Conservation (phyloP, 2,888 invertebrate species). For the Ophion ellenae region DNA sequence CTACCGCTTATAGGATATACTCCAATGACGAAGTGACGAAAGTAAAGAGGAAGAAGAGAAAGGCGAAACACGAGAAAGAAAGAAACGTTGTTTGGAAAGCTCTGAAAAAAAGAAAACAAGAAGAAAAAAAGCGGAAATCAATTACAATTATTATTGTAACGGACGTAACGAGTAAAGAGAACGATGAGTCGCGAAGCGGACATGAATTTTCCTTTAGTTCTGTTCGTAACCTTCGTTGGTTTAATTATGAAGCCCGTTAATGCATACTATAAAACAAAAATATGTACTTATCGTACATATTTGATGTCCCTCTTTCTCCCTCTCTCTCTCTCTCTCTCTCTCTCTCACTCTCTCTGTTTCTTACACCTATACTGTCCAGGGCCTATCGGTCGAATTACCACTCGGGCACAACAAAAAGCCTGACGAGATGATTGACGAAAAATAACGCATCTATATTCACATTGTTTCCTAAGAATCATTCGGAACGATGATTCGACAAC, state of each 20-base stretch:
- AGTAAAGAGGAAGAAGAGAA: conserved; percentile 9
- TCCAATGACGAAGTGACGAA: conserved; percentile 47
- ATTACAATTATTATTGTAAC: conserved; percentile 60
- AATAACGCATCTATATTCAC: conserved; percentile 1
- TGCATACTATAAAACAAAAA: neutral
- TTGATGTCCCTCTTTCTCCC: too few species aligned
- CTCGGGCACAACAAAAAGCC: conserved; percentile 59
- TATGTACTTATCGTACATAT: conserved; percentile 43
- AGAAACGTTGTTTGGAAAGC: conserved; percentile 18
- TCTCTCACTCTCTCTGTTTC: conserved; percentile 31
- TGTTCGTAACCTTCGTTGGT: conserved; percentile 53
- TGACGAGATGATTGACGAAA: conserved; percentile 36
- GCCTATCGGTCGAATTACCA: conserved; percentile 69
- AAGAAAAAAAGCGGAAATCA: conserved; percentile 29
- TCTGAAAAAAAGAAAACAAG: conserved; percentile 18
- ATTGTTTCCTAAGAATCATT: conserved; percentile 30
- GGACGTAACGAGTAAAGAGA: conserved; percentile 31
- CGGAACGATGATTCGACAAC: conserved; percentile 46
- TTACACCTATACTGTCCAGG: conserved; percentile 66
- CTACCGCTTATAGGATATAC: conserved; percentile 63
- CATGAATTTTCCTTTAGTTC: conserved; percentile 64
- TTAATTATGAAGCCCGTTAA: neutral
- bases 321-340: too few species aligned
- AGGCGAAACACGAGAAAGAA: conserved; percentile 7
- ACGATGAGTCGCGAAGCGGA: conserved; percentile 25